Evolutionary conservation across 2,113 vertebrate species (phyloP).

Genomic region (Rhinopithecus roxellana): DNA sequence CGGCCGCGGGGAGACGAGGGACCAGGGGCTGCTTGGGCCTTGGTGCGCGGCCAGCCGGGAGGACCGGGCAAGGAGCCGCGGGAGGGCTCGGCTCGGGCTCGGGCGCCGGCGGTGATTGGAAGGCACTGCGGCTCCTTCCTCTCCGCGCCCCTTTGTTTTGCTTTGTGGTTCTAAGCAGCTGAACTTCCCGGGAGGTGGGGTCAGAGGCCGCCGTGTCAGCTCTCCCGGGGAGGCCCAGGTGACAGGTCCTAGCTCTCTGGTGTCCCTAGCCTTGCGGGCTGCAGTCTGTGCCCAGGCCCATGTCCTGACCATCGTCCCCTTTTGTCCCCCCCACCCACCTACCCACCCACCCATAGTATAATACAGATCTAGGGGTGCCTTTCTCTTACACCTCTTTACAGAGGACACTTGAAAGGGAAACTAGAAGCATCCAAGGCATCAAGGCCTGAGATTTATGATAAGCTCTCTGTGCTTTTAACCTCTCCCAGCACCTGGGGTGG

Average conservation of each 20-base stretch:
- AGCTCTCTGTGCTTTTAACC: neutral
- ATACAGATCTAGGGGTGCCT: neutral
- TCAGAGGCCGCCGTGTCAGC: conserved; percentile 61
- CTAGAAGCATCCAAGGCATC: neutral
- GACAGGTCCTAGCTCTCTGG: conserved; percentile 53
- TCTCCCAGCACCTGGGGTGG: neutral
- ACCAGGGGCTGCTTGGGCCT: conserved; percentile 37
- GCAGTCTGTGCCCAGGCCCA: neutral
- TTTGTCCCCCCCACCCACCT: neutral
- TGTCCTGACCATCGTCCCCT: neutral
- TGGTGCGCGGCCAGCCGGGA: conserved; percentile 30
- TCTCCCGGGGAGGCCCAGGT: neutral
- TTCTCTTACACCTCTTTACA: neutral
- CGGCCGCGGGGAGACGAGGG: conserved; percentile 55
- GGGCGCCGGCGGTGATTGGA: conserved; percentile 48
- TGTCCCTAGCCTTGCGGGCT: neutral
- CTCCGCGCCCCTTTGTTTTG: conserved; percentile 76
- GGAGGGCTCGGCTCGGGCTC: neutral
- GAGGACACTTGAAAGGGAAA: neutral
- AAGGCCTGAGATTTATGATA: neutral
- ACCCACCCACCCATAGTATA: neutral
- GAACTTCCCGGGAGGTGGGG: conserved; percentile 73
- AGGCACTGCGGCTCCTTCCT: conserved; percentile 63
- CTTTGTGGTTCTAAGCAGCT: conserved; percentile 76
- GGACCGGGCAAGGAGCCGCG: neutral